phyloP scores from a whole-genome alignment of 2,888 invertebrate species.

The Pilophorus perplexus region DNA sequence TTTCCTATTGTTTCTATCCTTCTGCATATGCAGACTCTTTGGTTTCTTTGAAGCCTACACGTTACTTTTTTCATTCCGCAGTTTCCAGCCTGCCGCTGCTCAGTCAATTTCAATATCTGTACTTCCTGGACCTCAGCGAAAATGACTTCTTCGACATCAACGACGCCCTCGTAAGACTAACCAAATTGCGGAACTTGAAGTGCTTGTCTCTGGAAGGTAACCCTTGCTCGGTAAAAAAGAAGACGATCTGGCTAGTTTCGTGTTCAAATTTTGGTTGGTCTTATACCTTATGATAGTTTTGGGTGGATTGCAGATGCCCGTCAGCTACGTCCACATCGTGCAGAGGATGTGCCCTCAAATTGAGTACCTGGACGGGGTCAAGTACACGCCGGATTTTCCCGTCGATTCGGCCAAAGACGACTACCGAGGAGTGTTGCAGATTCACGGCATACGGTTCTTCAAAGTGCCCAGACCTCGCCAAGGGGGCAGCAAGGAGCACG shows the following conservation, averaged over 20 bases:
- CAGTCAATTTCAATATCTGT: constrained; percentile 12
- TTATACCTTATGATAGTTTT: background rate
- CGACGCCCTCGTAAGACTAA: constrained; percentile 3
- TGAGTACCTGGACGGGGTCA: constrained; percentile 32
- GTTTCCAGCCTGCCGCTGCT: background rate
- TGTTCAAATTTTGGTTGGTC: background rate
- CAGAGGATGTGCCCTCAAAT: constrained; percentile 12
- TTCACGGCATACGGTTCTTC: constrained; percentile 31
- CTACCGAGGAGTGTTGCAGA: constrained; percentile 1
- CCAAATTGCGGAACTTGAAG: background rate
- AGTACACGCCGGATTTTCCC: background rate
- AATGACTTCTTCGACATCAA: constrained; percentile 34
- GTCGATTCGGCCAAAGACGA: background rate
- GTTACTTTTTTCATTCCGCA: background rate
- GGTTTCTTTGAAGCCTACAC: no score
- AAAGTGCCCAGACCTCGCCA: constrained; percentile 12
- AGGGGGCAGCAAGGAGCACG: background rate
- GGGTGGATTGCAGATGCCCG: constrained; percentile 34
- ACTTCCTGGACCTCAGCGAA: constrained; percentile 40
- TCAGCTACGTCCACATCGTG: constrained; percentile 36
- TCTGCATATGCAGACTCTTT: no score
- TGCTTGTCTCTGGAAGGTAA: constrained; percentile 37
- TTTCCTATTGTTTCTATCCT: no score
- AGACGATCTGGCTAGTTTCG: no score
- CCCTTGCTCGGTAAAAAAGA: constrained; percentile 39